Evolutionary conservation across 2,113 vertebrate genomes (phyloP).

Genomic region (Macquaria australasica): DNA sequence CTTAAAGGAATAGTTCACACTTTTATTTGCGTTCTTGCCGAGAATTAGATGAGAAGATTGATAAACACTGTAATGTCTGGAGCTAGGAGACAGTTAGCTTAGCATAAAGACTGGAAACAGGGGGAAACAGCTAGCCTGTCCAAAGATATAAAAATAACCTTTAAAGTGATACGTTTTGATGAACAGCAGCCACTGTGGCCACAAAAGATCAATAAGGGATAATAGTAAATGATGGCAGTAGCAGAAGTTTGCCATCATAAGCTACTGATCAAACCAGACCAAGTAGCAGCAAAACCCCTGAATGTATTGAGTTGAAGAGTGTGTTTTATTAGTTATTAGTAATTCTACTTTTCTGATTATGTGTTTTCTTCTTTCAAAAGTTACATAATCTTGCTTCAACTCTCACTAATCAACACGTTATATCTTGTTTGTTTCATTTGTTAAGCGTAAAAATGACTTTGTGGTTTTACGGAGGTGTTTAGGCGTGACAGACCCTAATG

Average conservation of each 20-base stretch:
- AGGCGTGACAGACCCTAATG: not conserved
- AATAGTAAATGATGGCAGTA: not conserved
- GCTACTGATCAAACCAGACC: not conserved
- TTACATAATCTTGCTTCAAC: not conserved
- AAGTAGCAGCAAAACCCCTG: not conserved
- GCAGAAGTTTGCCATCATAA: not conserved
- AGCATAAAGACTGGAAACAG: not conserved
- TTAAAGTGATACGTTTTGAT: too few species aligned
- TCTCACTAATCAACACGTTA: not conserved
- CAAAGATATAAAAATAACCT: too few species aligned
- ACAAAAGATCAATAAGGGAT: not conserved
- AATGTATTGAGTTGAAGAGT: not conserved
- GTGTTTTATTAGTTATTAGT: not conserved
- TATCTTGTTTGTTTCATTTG: not conserved
- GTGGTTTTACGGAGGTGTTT: not conserved
- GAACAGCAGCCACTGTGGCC: not conserved
- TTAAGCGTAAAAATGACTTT: not conserved
- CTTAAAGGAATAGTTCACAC: not conserved
- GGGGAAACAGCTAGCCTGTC: not conserved
- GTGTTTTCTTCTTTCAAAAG: not conserved
- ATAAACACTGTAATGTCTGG: not conserved
- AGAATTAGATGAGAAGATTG: not conserved
- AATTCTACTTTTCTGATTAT: not conserved
- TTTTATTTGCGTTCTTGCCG: not conserved
- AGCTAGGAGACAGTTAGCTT: not conserved